Evolutionary conservation across 2,113 vertebrate genomes (phyloP).

Genomic region (Mellivora capensis): DNA sequence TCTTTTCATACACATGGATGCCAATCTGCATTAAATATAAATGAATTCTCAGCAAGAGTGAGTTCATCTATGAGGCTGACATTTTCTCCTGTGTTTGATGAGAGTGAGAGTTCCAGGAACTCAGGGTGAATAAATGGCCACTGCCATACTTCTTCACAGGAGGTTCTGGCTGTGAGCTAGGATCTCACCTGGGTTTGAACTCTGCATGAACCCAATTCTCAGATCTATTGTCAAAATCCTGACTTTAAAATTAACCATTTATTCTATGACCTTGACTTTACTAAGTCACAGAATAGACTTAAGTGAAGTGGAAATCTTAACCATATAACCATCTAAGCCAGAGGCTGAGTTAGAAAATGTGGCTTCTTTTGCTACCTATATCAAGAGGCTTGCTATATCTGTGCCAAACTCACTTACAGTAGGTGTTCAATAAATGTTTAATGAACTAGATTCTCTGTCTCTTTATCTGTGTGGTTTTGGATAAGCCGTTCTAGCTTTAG

Average conservation of each 20-base stretch:
- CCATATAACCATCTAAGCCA: neutral
- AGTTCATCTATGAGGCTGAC: slow-evolving; percentile 13
- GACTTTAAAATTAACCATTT: slow-evolving; percentile 23
- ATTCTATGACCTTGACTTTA: slow-evolving; percentile 19
- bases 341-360: neutral
- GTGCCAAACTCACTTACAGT: neutral
- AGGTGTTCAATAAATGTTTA: neutral
- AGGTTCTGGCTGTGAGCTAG: slow-evolving; percentile 20
- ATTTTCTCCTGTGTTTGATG: neutral
- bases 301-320: neutral
- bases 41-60: slow-evolving; percentile 47
- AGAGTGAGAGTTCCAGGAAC: slow-evolving; percentile 11
- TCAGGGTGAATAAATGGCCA: slow-evolving; percentile 10
- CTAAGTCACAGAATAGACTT: neutral
- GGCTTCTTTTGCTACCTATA: neutral
- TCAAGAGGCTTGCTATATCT: neutral
- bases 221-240: neutral
- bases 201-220: slow-evolving; percentile 37
- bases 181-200: slow-evolving; percentile 52
- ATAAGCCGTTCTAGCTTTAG: neutral
- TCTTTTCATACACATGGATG: neutral
- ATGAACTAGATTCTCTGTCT: neutral
- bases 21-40: slow-evolving; percentile 58
- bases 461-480: neutral
- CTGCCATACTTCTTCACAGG: slow-evolving; percentile 14